Base-by-base conservation (phyloP, 2,888 invertebrate species). In the Agonopterix arenella region DNA sequence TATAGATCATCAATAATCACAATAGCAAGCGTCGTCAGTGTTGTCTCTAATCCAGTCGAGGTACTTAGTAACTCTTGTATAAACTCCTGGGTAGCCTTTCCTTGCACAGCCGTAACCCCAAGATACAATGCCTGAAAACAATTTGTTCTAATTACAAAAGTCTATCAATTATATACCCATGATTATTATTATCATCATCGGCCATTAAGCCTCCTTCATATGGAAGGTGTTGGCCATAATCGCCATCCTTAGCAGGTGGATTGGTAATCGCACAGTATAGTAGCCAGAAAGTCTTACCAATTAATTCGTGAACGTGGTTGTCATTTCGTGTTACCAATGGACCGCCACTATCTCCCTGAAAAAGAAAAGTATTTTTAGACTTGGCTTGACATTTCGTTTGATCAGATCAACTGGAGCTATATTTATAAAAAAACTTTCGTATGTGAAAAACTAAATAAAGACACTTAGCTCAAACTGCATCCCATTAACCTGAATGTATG, bases 51-150 rank as follows among this genome's bases (percentile, higher is more conserved):
- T 95, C 96, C 96, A 97, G 62, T 94, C 93, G 50, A 96, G 76
- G 74, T 95, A 96, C 66, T 93, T 91, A 0, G 94, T 95, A 8
- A 96, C 92, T 64, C 96, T 90, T 2, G 96, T 95, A 70, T 96
- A 96, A 0, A 96, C 95, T 4, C 96, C 96, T 0, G 96, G 96
- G 73, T 94, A 96, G 9, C 95, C 95, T 52, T 93, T 93, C 54
- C 96, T 90, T 0, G 96, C 96, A 69, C 96, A 96, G 36, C 96
- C 96, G 66, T 95, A 95, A 4, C 96, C 96, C 96, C 96, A 96
- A 0, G 96, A 96, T 0, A 96, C 96, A 11, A 96, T 89, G 18
- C 94, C 93, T 93, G 71, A 40, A 40, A 40, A 40, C n/a, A 40
- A 40, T n/a, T n/a, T 10, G n/a, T 40, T 28, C 28, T 28, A 28